Base-by-base conservation (phyloP, 1,140 invertebrate species). In the Belonocnema kinseyi region DNA sequence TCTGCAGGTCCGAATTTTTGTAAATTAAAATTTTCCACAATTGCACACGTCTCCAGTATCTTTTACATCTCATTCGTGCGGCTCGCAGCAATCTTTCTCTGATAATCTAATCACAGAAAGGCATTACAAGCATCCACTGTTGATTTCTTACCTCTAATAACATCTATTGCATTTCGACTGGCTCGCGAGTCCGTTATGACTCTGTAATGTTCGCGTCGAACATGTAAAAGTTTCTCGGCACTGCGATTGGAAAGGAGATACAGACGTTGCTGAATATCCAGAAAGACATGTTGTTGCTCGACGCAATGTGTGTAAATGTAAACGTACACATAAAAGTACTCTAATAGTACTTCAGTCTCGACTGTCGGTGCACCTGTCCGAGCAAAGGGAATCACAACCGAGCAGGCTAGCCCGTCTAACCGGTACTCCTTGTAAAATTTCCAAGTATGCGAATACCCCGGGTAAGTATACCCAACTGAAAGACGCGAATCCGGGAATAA, bases 361-460 rank as follows among this genome's bases (percentile, higher is more conserved):
- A 11, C 40, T 7, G 40, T 46, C 40, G 26, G 26, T 46, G 61
- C 61, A 66, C 61, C 61, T 66, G 61, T 66, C 61, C 61, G 81
- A 66, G 76, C 75, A 77, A 82, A 85, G 82, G 80, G 84, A 85
- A 86, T 86, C 85, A 74, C 52, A 77, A 80, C 72, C 78, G 74
- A 33, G 26, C 3, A 33, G 26, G 26, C 26, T 2, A 83, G 81
- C 86, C 80, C 80, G 87, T 88, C 85, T 87, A 88, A 88, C 87
- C 87, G 87, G 87, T 88, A 87, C 83, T 83, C 82, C 79, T 71
- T 80, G 79, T 78, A 87, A 87, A 88, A 88, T 85, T 87, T 83
- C 77, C 85, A 87, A 87, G 86, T 86, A 88, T 87, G 86, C 86
- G 79, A 77, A 79, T 80, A 72, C 54, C 75, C 70, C 66, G 26